A percentile compares a stretch with the other conserved stretches of the same genome.
These are phyloP conservation scores for Aphidius gifuensis DNA, from an alignment of 1,140 invertebrate genomes.

Conservation along the genomic window DNA sequence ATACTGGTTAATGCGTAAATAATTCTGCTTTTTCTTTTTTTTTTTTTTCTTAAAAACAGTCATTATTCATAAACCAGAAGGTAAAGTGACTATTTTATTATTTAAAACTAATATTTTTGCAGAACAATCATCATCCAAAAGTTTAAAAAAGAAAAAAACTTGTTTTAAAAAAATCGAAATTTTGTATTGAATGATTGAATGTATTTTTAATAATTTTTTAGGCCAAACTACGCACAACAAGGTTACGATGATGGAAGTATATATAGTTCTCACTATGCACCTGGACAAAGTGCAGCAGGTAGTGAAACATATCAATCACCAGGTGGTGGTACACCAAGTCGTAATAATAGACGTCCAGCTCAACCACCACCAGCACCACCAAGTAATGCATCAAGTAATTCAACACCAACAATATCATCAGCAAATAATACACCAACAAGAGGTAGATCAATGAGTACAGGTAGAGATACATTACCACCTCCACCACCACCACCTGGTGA, in stretches of 20 bases:
- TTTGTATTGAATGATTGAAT: too few species aligned
- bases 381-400: conserved; percentile 63
- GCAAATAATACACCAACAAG: conserved; percentile 67
- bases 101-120: too few species aligned
- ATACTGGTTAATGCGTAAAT: too few species aligned
- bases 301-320: conserved; percentile 53
- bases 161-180: background rate
- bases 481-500: conserved; percentile 78
- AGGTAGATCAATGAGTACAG: conserved; percentile 64
- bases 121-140: background rate
- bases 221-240: conserved; percentile 45
- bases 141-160: background rate
- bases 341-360: conserved; percentile 65
- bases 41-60: background rate
- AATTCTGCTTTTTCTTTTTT: background rate
- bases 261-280: conserved; percentile 52
- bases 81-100: too few species aligned
- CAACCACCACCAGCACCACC: conserved; percentile 85
- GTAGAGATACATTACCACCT: conserved; percentile 77
- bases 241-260: conserved; percentile 51
- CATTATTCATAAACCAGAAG: too few species aligned
- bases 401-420: conserved; percentile 66
- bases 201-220: conserved; percentile 21
- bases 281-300: conserved; percentile 47
- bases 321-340: conserved; percentile 58